These are phyloP conservation scores for Carollia perspicillata DNA, from an alignment of 2,113 vertebrate species.

Conservation along the genomic window DNA sequence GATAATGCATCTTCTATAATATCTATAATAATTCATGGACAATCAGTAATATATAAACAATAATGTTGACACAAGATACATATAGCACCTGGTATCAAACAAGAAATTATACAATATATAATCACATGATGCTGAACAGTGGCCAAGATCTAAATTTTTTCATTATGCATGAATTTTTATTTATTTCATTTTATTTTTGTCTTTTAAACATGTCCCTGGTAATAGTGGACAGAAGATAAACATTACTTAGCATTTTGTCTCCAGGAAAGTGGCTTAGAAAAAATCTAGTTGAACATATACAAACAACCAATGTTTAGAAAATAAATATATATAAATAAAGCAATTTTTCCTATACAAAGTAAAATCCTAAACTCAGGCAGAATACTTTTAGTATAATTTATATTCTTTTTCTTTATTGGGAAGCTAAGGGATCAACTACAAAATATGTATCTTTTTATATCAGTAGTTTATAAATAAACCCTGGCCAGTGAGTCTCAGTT, in stretches of 20 bases:
- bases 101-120: background rate
- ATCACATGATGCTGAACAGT: constrained; percentile 14
- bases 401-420: constrained; percentile 15
- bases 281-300: background rate
- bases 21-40: background rate
- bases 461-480: background rate
- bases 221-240: background rate
- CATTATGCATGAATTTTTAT: constrained; percentile 17
- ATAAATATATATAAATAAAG: background rate
- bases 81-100: constrained; percentile 10
- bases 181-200: constrained; percentile 27
- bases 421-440: background rate
- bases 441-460: background rate
- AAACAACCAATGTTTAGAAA: background rate
- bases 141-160: constrained; percentile 23
- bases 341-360: background rate
- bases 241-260: background rate
- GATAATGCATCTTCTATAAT: constrained; percentile 36
- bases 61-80: constrained; percentile 31
- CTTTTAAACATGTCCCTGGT: background rate
- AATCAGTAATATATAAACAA: constrained; percentile 53
- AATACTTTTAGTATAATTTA: background rate
- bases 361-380: constrained; percentile 1
- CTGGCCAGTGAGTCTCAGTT: too few relatives aligned
- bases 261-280: background rate